Base-by-base conservation (phyloP, 2,888 invertebrate genomes). In the Nymphalis polychloros region DNA sequence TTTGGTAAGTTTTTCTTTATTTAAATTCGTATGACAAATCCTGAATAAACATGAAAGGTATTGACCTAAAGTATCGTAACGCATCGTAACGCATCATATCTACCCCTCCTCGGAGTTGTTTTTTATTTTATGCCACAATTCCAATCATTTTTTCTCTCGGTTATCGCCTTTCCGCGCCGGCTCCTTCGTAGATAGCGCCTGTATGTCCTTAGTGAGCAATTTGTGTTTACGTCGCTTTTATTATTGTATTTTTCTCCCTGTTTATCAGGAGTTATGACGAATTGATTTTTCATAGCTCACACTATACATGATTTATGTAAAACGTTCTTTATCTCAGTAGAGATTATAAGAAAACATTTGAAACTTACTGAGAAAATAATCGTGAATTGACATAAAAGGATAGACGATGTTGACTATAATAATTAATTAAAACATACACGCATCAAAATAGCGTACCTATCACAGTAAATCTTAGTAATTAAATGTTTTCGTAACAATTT, bases 121-220 rank as follows among this genome's bases (percentile, higher is more conserved):
- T 61, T 52, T 61, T 69, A 69, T 69, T 69, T 69, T 69, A 69
- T 62, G 57, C 50, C 27, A 65, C 68, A 62, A 65, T 49, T 65
- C 61, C 65, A 61, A 67, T 69, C 61, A 61, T 69, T 69, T 64
- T 57, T 69, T 65, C 65, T 61, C 61, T 62, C 64, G 20, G 61
- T 69, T 69, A 69, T 69, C 68, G 61, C 65, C 65, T 69, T 69
- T 69, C 68, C 57, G 41, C 65, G 65, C 53, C 64, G 65, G 64
- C 64, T 61, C 64, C 48, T 64, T 50, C 47, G 61, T 19, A 69
- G 68, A 69, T 69, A 69, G 61, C 60, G 48, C 61, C 35, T 57
- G 35, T 49, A 48, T 48, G 55, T 62, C 67, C 65, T 65, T 65
- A 69, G 61, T 69, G 64, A 61, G 65, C 68, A 65, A 69, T 64